A percentile compares a stretch with the other conserved stretches of the same genome.
These are phyloP conservation scores for Teleogryllus oceanicus DNA, from an alignment of 2,888 invertebrate species.

Conservation along the genomic window DNA sequence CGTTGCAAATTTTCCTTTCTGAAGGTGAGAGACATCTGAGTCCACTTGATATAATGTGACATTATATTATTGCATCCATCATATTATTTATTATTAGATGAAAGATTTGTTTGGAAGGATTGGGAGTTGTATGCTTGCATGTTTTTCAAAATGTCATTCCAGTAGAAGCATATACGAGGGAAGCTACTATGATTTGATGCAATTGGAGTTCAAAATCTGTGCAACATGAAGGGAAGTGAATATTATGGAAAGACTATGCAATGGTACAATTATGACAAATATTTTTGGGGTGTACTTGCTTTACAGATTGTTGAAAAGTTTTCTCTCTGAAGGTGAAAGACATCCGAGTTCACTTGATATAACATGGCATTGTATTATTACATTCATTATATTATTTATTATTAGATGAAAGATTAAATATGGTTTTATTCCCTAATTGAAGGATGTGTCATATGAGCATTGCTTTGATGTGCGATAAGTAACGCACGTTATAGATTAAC, in stretches of 20 bases:
- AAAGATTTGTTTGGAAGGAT: conserved; percentile 76
- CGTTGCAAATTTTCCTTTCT: conserved; percentile 75
- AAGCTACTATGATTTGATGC: conserved; percentile 92
- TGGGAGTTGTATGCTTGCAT: conserved; percentile 86
- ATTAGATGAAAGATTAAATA: no score
- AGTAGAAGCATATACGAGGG: conserved; percentile 88
- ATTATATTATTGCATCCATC: no score
- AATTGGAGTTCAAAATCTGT: conserved; percentile 69
- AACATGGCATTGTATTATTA: no score
- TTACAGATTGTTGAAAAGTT: conserved; percentile 77
- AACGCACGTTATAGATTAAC: no score
- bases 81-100: no score
- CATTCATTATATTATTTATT: no score
- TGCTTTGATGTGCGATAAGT: no score
- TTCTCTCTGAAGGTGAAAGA: conserved; percentile 82
- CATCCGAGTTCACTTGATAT: conserved; percentile 77
- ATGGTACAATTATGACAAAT: conserved; percentile 68
- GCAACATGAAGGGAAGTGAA: conserved; percentile 75
- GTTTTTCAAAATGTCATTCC: conserved; percentile 87
- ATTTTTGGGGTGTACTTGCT: conserved; percentile 75
- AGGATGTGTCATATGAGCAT: no score
- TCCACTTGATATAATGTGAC: conserved; percentile 61
- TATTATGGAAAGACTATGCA: conserved; percentile 75
- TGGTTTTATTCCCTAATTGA: no score
- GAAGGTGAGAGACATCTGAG: conserved; percentile 87